A percentile compares a stretch with the other conserved stretches of the same genome.
Evolutionary conservation across 1,140 invertebrate species (phyloP).

Genomic region (Samia ricini): DNA sequence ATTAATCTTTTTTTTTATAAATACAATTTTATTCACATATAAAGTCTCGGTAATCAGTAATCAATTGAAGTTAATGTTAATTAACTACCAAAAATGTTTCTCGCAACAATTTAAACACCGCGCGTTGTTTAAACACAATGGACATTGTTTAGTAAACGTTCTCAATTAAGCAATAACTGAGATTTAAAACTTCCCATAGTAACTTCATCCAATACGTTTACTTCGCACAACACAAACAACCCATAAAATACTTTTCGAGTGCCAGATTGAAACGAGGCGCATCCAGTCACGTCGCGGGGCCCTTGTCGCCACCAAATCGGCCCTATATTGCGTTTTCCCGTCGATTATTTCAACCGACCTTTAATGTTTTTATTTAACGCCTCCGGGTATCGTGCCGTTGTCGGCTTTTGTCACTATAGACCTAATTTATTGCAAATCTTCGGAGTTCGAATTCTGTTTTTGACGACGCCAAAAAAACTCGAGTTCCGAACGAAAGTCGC

Average conservation of each 20-base stretch:
- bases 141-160: neutral
- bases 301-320: conserved; percentile 58
- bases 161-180: neutral
- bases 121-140: neutral
- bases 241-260: conserved; percentile 23
- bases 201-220: neutral
- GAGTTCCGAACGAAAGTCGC: conserved; percentile 33
- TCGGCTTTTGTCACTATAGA: conserved; percentile 56
- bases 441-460: conserved; percentile 56
- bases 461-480: conserved; percentile 53
- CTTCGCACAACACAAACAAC: conserved; percentile 8
- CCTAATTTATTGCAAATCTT: conserved; percentile 68
- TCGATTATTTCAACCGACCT: conserved; percentile 65
- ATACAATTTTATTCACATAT: too few species aligned
- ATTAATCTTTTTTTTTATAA: too few species aligned
- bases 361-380: conserved; percentile 76
- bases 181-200: neutral
- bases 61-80: neutral
- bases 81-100: neutral
- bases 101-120: neutral
- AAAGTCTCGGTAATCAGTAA: neutral
- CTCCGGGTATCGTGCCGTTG: conserved; percentile 59
- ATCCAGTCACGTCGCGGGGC: conserved; percentile 32
- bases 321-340: conserved; percentile 61
- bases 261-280: conserved; percentile 24